Percentiles rank a stretch among this genome's conserved stretches.
phyloP scores from a whole-genome alignment of 1,140 invertebrate species.

The Manduca sexta region DNA sequence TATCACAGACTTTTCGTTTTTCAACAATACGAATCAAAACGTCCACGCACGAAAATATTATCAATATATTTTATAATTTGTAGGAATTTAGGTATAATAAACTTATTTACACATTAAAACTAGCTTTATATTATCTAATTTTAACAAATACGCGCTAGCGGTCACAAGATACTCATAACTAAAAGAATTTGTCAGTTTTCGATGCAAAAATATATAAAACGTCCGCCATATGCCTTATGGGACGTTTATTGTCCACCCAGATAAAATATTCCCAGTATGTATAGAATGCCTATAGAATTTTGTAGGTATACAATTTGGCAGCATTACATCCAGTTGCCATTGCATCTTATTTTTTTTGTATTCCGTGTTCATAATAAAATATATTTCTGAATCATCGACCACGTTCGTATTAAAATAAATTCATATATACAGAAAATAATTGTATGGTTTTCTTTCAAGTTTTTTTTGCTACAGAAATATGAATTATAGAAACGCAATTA shows the following conservation, averaged over 20 bases:
- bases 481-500: too few relatives aligned
- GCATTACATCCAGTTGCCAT: constrained; percentile 62
- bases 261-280: background rate
- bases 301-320: constrained; percentile 24
- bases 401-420: too few relatives aligned
- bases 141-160: constrained; percentile 69
- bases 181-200: constrained; percentile 73
- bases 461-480: too few relatives aligned
- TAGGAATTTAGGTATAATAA: constrained; percentile 65
- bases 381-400: too few relatives aligned
- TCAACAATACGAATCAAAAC: constrained; percentile 73
- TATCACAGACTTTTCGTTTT: constrained; percentile 75
- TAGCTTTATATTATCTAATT: constrained; percentile 68
- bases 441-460: too few relatives aligned
- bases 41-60: constrained; percentile 72
- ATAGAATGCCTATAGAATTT: background rate
- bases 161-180: constrained; percentile 73
- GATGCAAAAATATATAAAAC: constrained; percentile 74
- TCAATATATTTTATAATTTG: constrained; percentile 69
- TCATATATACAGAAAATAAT: too few relatives aligned
- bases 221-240: constrained; percentile 74
- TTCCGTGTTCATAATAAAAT: too few relatives aligned
- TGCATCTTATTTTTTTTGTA: constrained; percentile 48
- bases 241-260: constrained; percentile 51
- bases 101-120: constrained; percentile 73